Percentiles rank a stretch among this genome's conserved stretches.
phyloP scores from a whole-genome alignment of 2,888 invertebrate species.

The Leuctra nigra region DNA sequence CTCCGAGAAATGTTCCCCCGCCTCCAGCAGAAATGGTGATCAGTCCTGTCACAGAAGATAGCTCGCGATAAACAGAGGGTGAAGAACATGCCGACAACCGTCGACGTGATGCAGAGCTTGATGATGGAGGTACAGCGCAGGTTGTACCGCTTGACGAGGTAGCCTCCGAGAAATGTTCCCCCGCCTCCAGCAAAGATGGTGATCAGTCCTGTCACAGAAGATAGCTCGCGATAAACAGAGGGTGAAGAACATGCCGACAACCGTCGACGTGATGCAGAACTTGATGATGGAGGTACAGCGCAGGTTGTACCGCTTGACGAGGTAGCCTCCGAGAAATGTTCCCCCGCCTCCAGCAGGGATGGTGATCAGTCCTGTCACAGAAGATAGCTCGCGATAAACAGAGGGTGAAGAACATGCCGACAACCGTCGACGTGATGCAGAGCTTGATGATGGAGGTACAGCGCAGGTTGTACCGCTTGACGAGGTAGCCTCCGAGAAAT shows the following conservation, averaged over 20 bases:
- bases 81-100: slow-evolving; percentile 53
- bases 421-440: slow-evolving; percentile 55
- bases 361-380: slow-evolving; percentile 59
- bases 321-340: slow-evolving; percentile 75
- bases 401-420: slow-evolving; percentile 52
- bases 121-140: slow-evolving; percentile 67
- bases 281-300: slow-evolving; percentile 67
- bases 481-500: slow-evolving; percentile 74
- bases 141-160: slow-evolving; percentile 69
- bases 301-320: slow-evolving; percentile 69
- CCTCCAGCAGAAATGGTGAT: slow-evolving; percentile 82
- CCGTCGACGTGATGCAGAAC: slow-evolving; percentile 59
- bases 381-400: too few species aligned
- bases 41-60: slow-evolving; percentile 51
- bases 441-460: slow-evolving; percentile 69
- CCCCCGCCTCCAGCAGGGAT: slow-evolving; percentile 84
- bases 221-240: too few species aligned
- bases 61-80: too few species aligned
- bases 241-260: slow-evolving; percentile 50
- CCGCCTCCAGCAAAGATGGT: slow-evolving; percentile 83
- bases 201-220: slow-evolving; percentile 54
- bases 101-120: slow-evolving; percentile 61
- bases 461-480: slow-evolving; percentile 65
- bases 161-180: slow-evolving; percentile 78
- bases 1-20: slow-evolving; percentile 77